Evolutionary conservation across 2,113 vertebrate genomes (phyloP).

Genomic region (Taxidea taxus): DNA sequence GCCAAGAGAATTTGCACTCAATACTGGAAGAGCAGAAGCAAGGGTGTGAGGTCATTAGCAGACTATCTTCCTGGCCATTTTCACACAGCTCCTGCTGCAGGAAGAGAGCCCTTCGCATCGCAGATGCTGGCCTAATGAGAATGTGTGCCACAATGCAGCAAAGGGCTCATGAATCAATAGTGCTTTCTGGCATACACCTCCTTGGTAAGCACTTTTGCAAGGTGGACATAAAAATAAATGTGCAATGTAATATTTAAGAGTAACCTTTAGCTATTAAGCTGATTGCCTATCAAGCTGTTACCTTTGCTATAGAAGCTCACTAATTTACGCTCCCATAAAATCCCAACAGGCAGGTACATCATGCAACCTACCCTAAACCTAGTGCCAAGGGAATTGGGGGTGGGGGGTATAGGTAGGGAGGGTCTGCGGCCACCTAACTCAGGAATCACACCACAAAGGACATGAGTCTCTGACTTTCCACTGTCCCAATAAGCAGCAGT

Average conservation of each 20-base stretch:
- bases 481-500: neutral
- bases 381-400: neutral
- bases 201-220: slow-evolving; percentile 55
- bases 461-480: neutral
- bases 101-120: slow-evolving; percentile 38
- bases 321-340: slow-evolving; percentile 45
- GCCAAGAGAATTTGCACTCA: neutral
- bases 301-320: neutral
- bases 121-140: slow-evolving; percentile 36
- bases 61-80: neutral
- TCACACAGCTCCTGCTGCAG: slow-evolving; percentile 14
- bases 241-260: slow-evolving; percentile 67
- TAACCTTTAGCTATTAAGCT: slow-evolving; percentile 61
- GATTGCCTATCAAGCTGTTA: slow-evolving; percentile 44
- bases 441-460: neutral
- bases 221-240: slow-evolving; percentile 68
- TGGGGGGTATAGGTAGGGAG: neutral
- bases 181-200: slow-evolving; percentile 39
- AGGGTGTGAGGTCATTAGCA: neutral
- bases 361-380: neutral
- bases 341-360: neutral
- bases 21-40: neutral
- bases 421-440: neutral
- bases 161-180: slow-evolving; percentile 57
- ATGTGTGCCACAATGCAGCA: slow-evolving; percentile 29